phyloP scores from a whole-genome alignment of 2,797 vertebrate species.

The Sternotherus odoratus region DNA sequence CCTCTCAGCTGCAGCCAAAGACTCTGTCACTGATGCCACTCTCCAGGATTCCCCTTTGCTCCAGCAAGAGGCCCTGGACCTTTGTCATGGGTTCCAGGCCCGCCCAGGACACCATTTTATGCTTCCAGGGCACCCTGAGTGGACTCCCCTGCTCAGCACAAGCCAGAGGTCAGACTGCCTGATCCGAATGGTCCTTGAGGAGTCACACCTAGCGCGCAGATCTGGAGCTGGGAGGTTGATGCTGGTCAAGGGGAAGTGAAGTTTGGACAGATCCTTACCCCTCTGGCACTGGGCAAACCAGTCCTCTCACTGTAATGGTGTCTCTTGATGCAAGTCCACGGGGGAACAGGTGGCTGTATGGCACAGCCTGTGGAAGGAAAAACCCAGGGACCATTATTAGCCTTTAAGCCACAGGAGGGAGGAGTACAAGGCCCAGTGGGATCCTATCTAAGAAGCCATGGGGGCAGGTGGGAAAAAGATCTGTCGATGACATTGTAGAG shows the following conservation, averaged over 20 bases:
- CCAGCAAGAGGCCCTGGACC: no score
- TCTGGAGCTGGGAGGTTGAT: neutral
- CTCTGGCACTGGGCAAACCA: conserved; percentile 58
- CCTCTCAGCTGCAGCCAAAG: neutral
- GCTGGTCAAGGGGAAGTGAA: neutral
- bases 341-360: conserved; percentile 48
- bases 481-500: neutral
- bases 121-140: neutral
- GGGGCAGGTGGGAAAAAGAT: neutral
- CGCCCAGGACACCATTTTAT: neutral
- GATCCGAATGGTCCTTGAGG: neutral
- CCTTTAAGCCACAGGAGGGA: neutral
- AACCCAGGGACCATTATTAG: neutral
- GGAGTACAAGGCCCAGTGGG: neutral
- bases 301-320: conserved; percentile 59
- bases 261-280: conserved; percentile 53
- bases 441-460: neutral
- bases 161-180: neutral
- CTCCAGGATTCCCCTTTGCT: no score
- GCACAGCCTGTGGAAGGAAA: conserved; percentile 39
- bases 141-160: neutral
- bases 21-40: no score
- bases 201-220: neutral
- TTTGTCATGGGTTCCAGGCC: neutral
- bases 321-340: conserved; percentile 67